These are phyloP conservation scores for Hypothenemus hampei DNA, from an alignment of 1,140 invertebrate species.

Conservation along the genomic window DNA sequence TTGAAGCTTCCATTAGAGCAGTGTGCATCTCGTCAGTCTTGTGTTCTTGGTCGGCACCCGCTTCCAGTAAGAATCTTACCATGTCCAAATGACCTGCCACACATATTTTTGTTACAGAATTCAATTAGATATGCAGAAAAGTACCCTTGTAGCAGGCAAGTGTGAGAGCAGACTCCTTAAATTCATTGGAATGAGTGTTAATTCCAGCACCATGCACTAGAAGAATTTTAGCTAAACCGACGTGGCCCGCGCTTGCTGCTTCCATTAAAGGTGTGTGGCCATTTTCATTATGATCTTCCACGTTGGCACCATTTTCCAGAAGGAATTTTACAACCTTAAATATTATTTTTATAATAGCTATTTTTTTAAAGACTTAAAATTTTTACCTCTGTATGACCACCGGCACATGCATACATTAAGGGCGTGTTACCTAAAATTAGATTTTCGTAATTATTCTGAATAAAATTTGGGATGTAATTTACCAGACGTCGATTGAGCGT, in stretches of 20 bases:
- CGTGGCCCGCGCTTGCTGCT: slow-evolving; percentile 94
- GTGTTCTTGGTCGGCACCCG: slow-evolving; percentile 94
- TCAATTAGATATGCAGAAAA: neutral
- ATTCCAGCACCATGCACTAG: slow-evolving; percentile 91
- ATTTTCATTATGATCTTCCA: slow-evolving; percentile 98
- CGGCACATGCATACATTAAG: slow-evolving; percentile 96
- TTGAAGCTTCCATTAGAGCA: slow-evolving; percentile 98
- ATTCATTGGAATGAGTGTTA: slow-evolving; percentile 98
- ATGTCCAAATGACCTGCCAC: slow-evolving; percentile 32
- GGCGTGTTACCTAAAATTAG: slow-evolving; percentile 71
- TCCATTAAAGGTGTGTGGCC: slow-evolving; percentile 99
- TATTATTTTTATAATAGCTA: neutral
- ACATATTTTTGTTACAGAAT: neutral
- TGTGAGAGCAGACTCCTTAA: slow-evolving; percentile 93
- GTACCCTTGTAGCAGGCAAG: slow-evolving; percentile 88
- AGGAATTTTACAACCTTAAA: slow-evolving; percentile 71
- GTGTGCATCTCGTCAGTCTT: slow-evolving; percentile 99
- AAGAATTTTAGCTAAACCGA: slow-evolving; percentile 88
- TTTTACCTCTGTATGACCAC: slow-evolving; percentile 80
- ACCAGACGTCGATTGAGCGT: slow-evolving; percentile 92
- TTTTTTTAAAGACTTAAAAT: neutral
- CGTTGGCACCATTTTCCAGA: slow-evolving; percentile 86
- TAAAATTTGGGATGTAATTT: slow-evolving; percentile 31
- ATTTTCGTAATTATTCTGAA: neutral
- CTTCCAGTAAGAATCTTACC: slow-evolving; percentile 88